These are phyloP conservation scores for Pseudochaenichthys georgianus DNA, from an alignment of 2,797 vertebrate species.

Conservation along the genomic window DNA sequence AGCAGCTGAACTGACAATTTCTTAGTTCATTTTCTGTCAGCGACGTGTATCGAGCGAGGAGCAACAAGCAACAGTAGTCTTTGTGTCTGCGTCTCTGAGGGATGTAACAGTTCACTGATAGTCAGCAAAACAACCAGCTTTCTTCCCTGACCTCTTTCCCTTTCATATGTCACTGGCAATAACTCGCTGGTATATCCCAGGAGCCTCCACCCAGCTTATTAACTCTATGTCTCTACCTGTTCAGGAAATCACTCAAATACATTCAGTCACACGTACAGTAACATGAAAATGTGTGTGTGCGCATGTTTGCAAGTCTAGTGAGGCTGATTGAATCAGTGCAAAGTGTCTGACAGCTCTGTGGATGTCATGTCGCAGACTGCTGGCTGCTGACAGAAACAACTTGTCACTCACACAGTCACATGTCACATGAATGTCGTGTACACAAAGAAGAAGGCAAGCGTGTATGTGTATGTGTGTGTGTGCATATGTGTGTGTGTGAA, in stretches of 20 bases:
- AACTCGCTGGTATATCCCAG: constrained; percentile 4
- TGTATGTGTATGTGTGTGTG: neutral
- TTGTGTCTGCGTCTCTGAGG: constrained; percentile 22
- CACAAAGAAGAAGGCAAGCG: neutral
- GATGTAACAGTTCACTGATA: constrained; percentile 32
- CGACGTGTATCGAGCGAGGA: constrained; percentile 16
- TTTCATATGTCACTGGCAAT: constrained; percentile 48
- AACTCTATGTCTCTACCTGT: constrained; percentile 12
- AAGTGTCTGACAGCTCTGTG: constrained; percentile 62
- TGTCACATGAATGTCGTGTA: neutral
- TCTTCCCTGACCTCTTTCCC: constrained; percentile 33
- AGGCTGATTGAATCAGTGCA: constrained; percentile 45
- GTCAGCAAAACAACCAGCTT: constrained; percentile 26
- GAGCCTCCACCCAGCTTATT: neutral
- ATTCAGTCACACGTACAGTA: constrained; percentile 3
- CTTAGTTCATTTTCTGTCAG: constrained; percentile 35
- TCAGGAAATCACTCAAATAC: constrained; percentile 28
- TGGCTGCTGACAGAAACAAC: constrained; percentile 46
- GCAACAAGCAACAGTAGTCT: constrained; percentile 27
- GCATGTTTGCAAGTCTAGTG: constrained; percentile 23
- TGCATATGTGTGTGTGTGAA: constrained; percentile 2
- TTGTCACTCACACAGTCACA: constrained; percentile 43
- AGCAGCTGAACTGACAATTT: constrained; percentile 25
- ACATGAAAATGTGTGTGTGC: neutral
- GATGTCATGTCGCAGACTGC: constrained; percentile 48